Percentiles rank a stretch among this genome's conserved stretches.
Conservation (phyloP, 2,113 vertebrate genomes). For the Tamias sibiricus region DNA sequence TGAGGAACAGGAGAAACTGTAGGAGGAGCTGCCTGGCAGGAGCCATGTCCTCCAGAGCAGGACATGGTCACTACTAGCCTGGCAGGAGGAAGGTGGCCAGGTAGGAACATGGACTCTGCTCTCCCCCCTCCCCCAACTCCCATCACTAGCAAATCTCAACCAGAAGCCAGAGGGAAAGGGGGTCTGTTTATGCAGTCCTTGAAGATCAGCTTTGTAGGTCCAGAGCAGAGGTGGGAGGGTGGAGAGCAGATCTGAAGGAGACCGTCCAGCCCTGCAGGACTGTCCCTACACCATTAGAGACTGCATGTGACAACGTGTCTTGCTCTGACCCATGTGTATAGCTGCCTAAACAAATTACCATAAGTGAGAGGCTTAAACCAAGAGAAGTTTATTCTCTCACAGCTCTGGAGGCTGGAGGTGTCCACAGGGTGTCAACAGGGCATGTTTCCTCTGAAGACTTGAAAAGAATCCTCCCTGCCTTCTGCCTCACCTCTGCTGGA, state of each 20-base stretch:
- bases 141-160: neutral
- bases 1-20: neutral
- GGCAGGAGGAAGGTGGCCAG: neutral
- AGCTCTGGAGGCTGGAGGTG: neutral
- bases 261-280: neutral
- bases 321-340: neutral
- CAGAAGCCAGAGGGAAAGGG: neutral
- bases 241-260: neutral
- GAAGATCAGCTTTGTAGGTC: neutral
- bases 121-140: no score
- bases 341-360: neutral
- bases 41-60: neutral
- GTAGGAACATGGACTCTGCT: neutral
- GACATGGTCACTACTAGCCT: neutral
- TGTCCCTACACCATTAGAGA: neutral
- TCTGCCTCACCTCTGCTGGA: neutral
- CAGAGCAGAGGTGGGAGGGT: neutral
- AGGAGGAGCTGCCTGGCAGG: neutral
- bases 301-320: neutral
- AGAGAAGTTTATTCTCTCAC: neutral
- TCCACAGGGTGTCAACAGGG: neutral
- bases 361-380: neutral
- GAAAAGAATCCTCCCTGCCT: neutral
- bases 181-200: neutral
- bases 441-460: neutral